A percentile compares a stretch with the other conserved stretches of the same genome.
These are phyloP conservation scores for Platyura marginata DNA, from an alignment of 1,140 invertebrate genomes.

Conservation along the genomic window DNA sequence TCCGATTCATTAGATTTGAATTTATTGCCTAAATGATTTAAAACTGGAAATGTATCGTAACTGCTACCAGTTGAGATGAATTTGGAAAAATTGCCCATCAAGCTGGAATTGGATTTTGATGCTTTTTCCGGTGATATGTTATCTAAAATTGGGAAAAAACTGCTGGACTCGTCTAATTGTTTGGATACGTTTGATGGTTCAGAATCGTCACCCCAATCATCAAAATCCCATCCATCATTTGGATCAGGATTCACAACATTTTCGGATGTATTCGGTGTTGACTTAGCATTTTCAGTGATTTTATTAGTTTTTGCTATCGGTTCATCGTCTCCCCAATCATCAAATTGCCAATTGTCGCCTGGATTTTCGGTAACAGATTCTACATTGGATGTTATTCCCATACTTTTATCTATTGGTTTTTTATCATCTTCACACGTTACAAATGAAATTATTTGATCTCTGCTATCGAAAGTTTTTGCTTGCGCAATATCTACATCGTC, in stretches of 20 bases:
- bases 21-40: no score
- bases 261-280: not conserved
- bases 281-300: no score
- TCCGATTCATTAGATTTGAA: not conserved
- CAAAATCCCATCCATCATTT: not conserved
- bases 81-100: no score
- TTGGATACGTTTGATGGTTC: not conserved
- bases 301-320: not conserved
- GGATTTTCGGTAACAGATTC: no score
- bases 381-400: not conserved
- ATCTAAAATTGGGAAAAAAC: not conserved
- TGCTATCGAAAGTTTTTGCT: no score
- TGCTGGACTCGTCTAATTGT: not conserved
- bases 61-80: no score
- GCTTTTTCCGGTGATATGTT: not conserved
- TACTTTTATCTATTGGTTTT: slow-evolving; percentile 1
- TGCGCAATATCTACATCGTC: no score
- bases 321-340: not conserved
- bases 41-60: no score
- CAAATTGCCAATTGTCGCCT: not conserved
- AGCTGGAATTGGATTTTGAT: no score
- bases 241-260: not conserved
- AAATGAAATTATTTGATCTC: no score
- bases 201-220: not conserved
- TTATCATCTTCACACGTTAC: slow-evolving; percentile 1